phyloP scores from a whole-genome alignment of 1,140 invertebrate species.

The Hydropsyche tenuis region DNA sequence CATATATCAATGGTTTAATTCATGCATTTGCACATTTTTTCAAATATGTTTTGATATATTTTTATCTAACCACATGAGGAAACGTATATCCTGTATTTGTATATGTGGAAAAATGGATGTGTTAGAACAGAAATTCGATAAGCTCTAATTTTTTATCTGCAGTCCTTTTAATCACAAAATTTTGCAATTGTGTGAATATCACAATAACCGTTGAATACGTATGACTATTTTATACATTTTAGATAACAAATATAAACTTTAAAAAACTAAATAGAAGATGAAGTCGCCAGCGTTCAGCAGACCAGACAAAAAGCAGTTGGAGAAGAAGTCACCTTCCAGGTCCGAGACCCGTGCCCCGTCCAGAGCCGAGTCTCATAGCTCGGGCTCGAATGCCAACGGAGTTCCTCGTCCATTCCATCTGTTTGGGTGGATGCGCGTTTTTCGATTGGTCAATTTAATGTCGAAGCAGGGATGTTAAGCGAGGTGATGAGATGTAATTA shows the following conservation, averaged over 20 bases:
- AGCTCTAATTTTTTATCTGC: too few species aligned
- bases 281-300: slow-evolving; percentile 45
- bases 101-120: neutral
- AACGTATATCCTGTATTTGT: too few species aligned
- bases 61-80: too few species aligned
- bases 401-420: slow-evolving; percentile 34
- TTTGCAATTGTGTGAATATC: too few species aligned
- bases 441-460: slow-evolving; percentile 46
- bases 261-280: slow-evolving; percentile 28
- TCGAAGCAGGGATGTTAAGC: slow-evolving; percentile 46
- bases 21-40: too few species aligned
- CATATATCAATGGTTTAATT: too few species aligned
- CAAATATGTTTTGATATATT: too few species aligned
- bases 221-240: too few species aligned
- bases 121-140: too few species aligned
- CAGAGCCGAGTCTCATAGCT: slow-evolving; percentile 35
- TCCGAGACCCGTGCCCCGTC: slow-evolving; percentile 41
- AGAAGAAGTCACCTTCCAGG: slow-evolving; percentile 47
- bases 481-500: neutral
- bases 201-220: too few species aligned
- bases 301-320: slow-evolving; percentile 41
- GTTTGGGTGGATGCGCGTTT: slow-evolving; percentile 46
- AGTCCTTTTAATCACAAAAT: too few species aligned
- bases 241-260: too few species aligned
- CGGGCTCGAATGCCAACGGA: slow-evolving; percentile 29